Evolutionary conservation across 2,888 invertebrate genomes (phyloP), one percentile per base, ranked within the genome.

Genomic region (Plagodis pulveraria): DNA sequence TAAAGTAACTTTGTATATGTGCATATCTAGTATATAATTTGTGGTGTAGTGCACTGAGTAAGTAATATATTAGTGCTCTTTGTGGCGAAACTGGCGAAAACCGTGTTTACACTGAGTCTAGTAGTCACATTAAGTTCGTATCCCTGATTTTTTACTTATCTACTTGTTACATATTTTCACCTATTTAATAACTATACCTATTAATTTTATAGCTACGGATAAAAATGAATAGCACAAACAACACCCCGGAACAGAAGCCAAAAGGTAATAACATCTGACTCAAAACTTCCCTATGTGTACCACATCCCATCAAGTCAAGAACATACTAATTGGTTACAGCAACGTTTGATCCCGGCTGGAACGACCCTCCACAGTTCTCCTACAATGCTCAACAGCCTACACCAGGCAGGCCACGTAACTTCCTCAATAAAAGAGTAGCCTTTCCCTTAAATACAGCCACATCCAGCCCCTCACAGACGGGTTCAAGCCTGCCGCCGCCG

Each of bases 311-410:
- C 7, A 38, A 38, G 38, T 36, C 11, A 12, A 36, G 12, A 40
- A 11, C 12, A 47, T 8, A 34, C 6, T 48, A 34, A 33, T 8
- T 38, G 2, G 11, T 47, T 63, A 4, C 51, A 93, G 92, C 80
- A 7, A 74, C 86, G 8, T 91, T 83, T 65, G 93, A 94, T 71
- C 93, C 93, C 41, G 94, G 94, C 6, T 94, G 94, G 94, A 94
- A 94, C 68, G 94, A 94, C 70, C 94, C 94, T 6, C 94, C 94
- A 0, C 87, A 87, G 60, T 84, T 93, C 56, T 82, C 93, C 0
- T 94, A 92, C 67, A 91, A 86, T 50, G 71, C 84, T 4, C 89
- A 89, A 59, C 80, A 84, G 56, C 72, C 76, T 6, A 84, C 87
- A 32, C 83, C 89, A 5, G 91, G 85, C 63, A 85, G 86, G 61